Base-by-base conservation (phyloP, 1,140 invertebrate genomes). In the Zaprionus davidi region DNA sequence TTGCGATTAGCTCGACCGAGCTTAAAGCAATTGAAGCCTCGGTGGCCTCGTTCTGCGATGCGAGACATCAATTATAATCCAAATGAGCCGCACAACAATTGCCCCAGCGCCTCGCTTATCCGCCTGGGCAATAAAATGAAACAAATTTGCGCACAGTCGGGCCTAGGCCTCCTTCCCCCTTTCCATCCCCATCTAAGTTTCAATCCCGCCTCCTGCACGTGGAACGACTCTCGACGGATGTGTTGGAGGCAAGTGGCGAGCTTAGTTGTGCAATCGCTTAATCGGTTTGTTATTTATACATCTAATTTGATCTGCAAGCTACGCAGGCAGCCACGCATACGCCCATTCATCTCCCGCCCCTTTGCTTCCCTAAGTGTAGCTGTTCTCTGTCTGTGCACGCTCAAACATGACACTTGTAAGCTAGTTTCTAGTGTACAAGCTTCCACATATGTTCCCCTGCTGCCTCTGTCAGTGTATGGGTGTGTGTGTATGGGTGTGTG, bases 211-310 rank as follows among this genome's bases (percentile, higher is more conserved):
- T 31, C 24, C 15, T 4, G 12, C 22, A 13, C 22, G 9, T 24
- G 12, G 11, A 62, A 74, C 62, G 31, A 13, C 66, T 62, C 71
- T 74, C 71, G 22, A 22, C 69, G 71, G 66, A 74, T 74, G 57
- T 46, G 57, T 38, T 46, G 74, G 58, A 72, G 63, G 58, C 76
- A 69, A 65, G 74, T 66, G 66, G 57, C 65, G 70, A 73, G 81
- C 81, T 84, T 84, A 88, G 84, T 72, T 83, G 70, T 71, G 85
- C 78, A 88, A 84, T 81, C 85, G 81, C 79, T 88, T 88, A 88
- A 88, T 88, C 85, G 85, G 88, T 90, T 75, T 84, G 85, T 88
- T 88, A 90, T 88, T 90, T 88, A 88, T 88, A 88, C 86, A 88
- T 88, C 85, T 88, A 88, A 88, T 88, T 88, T 90, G 84, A 90